Conservation (phyloP, 2,797 vertebrate species). For the Neosilurus hyrtlii region DNA sequence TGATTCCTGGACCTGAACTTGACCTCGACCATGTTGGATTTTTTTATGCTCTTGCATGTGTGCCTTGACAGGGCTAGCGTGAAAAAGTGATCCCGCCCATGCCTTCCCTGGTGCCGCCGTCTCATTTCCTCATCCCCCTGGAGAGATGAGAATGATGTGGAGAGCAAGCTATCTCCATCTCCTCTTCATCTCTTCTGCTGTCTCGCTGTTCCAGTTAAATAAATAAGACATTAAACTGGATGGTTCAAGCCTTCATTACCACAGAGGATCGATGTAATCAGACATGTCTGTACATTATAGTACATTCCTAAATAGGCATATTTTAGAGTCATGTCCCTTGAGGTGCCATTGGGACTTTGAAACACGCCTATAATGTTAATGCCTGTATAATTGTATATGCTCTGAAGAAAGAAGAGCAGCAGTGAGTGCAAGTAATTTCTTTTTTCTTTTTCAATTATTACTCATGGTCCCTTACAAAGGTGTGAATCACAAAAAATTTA, state of each 20-base stretch:
- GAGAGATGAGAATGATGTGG: constrained; percentile 60
- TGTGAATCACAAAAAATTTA: neutral
- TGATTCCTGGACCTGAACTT: neutral
- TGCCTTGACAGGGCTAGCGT: constrained; percentile 60
- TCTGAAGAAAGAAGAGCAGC: neutral
- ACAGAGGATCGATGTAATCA: constrained; percentile 74
- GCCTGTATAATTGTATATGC: constrained; percentile 30
- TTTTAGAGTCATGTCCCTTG: constrained; percentile 66
- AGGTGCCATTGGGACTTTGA: constrained; percentile 59
- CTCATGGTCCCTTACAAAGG: neutral
- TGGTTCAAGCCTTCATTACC: constrained; percentile 74
- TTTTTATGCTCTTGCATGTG: constrained; percentile 50
- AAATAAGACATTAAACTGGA: constrained; percentile 81
- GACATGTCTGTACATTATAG: constrained; percentile 69
- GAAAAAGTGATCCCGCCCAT: constrained; percentile 63
- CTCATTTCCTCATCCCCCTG: constrained; percentile 71
- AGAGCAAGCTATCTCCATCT: constrained; percentile 73
- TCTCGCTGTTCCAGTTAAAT: constrained; percentile 73
- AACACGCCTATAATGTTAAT: constrained; percentile 56
- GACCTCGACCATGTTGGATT: neutral
- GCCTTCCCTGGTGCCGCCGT: constrained; percentile 74
- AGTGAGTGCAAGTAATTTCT: neutral
- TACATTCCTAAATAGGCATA: constrained; percentile 67
- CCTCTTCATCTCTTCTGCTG: constrained; percentile 73
- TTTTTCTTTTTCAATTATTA: neutral